Evolutionary conservation across 2,113 vertebrate species (phyloP), one percentile per base, ranked within the genome.

Genomic region (Poicephalus meyeri): DNA sequence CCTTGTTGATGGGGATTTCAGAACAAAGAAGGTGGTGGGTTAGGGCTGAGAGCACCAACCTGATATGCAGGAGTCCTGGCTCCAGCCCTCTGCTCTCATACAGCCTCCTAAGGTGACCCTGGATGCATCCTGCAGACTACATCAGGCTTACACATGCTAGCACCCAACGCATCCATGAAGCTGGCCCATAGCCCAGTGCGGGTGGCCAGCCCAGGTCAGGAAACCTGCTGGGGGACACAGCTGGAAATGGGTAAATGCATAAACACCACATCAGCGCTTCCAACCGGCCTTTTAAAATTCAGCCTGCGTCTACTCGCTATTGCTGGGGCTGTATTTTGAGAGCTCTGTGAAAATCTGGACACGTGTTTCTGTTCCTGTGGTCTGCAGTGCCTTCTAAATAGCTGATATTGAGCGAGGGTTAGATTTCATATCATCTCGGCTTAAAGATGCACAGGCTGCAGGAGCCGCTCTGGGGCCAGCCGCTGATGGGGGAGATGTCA

Each of bases 281-380:
- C 47, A 71, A 20, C 5, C 50, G 35, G 15, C 47, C 24, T 81
- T 35, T 39, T 21, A 53, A 76, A 10, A 3, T 50, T 17, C 12
- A 39, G 35, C 12, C 39, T 16, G 11, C 9, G 4, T 39, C 56
- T 37, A 15, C 29, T 29, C 0, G 0, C 5, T 13, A 0, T 7
- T 31, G 35, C 70, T 53, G 49, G 52, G 21, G 26, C 5, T 53
- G 82, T 42, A 23, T 72, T 61, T 82, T 37, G 70, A 71, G 77
- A 76, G 65, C 18, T 74, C 77, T 2, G 3, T 28, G 72, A 50
- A 89, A 91, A 85, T 13, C 35, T 29, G 44, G 61, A 63, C 46
- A 14, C 0, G 10, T 52, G 24, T 76, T 91, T 61, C 37, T 61
- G 49, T 63, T 79, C 52, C 65, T 88, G n/a, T 20, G 25, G 12